A percentile compares a stretch with the other conserved stretches of the same genome.
Evolutionary conservation across 1,140 invertebrate species (phyloP).

Genomic region (Belonocnema kinseyi): DNA sequence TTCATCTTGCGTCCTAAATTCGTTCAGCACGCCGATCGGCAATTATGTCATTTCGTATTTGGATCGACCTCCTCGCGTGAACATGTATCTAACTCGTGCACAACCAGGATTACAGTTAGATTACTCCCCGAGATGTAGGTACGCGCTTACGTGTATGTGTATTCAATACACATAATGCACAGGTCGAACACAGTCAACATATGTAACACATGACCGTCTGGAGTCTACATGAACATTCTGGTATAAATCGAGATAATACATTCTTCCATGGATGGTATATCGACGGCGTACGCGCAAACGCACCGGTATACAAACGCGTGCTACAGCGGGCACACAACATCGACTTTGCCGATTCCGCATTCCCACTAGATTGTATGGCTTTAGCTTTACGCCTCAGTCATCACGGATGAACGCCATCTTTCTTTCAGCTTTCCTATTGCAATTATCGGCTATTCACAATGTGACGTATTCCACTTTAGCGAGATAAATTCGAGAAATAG

Average conservation of each 20-base stretch:
- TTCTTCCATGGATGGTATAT: conserved; percentile 3
- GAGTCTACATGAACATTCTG: neutral
- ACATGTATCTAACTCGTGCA: conserved; percentile 28
- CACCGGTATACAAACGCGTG: conserved; percentile 9
- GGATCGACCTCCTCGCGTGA: conserved; percentile 19
- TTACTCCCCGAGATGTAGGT: conserved; percentile 17
- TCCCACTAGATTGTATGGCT: conserved; percentile 38
- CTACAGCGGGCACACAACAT: neutral
- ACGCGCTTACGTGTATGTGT: neutral
- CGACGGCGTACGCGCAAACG: neutral
- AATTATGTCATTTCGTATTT: conserved; percentile 32
- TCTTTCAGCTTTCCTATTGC: conserved; percentile 39
- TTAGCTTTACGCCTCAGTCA: conserved; percentile 37
- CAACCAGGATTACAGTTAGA: conserved; percentile 29
- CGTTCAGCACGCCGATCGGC: conserved; percentile 1
- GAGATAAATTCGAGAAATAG: neutral
- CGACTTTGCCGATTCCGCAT: conserved; percentile 44
- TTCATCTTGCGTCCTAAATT: conserved; percentile 18
- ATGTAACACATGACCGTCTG: neutral
- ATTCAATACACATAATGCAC: neutral
- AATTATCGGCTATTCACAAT: conserved; percentile 33
- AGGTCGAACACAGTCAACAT: neutral
- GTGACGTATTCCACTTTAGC: neutral
- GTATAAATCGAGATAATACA: conserved; percentile 19
- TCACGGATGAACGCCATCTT: conserved; percentile 22